phyloP scores from a whole-genome alignment of 2,888 invertebrate species.

The Aphodius granarius region DNA sequence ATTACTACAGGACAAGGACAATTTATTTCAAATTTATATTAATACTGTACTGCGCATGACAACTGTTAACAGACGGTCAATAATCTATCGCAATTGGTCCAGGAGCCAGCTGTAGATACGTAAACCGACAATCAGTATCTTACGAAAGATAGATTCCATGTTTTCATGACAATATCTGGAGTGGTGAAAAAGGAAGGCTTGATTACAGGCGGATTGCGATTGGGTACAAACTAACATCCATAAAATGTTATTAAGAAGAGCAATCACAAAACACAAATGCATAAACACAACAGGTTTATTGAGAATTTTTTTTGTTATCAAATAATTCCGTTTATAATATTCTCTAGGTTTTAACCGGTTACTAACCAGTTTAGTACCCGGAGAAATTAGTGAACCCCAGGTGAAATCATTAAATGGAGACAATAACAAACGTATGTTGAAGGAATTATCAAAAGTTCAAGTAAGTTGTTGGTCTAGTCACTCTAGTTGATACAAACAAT shows the following conservation, averaged over 20 bases:
- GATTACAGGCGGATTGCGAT: neutral
- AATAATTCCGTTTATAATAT: neutral
- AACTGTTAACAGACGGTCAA: neutral
- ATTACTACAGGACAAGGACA: neutral
- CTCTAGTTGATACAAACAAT: neutral
- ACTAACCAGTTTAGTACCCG: neutral
- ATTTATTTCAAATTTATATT: neutral
- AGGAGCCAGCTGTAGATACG: too few relatives aligned
- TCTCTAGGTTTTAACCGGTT: neutral
- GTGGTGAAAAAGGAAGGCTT: neutral
- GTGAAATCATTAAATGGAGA: constrained; percentile 57
- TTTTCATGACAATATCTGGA: neutral
- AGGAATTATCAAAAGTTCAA: constrained; percentile 21
- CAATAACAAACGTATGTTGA: constrained; percentile 18
- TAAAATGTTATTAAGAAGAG: neutral
- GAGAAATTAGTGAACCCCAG: constrained; percentile 65
- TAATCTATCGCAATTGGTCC: neutral
- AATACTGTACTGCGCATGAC: neutral
- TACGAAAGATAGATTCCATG: too few relatives aligned
- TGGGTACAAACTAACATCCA: neutral
- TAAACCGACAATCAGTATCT: too few relatives aligned
- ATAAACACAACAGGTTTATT: neutral
- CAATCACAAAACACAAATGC: neutral
- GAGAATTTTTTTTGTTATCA: neutral
- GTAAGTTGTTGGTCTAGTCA: neutral